A percentile compares a stretch with the other conserved stretches of the same genome.
These are phyloP conservation scores for Torymus auratus DNA, from an alignment of 2,888 invertebrate species.

Conservation along the genomic window DNA sequence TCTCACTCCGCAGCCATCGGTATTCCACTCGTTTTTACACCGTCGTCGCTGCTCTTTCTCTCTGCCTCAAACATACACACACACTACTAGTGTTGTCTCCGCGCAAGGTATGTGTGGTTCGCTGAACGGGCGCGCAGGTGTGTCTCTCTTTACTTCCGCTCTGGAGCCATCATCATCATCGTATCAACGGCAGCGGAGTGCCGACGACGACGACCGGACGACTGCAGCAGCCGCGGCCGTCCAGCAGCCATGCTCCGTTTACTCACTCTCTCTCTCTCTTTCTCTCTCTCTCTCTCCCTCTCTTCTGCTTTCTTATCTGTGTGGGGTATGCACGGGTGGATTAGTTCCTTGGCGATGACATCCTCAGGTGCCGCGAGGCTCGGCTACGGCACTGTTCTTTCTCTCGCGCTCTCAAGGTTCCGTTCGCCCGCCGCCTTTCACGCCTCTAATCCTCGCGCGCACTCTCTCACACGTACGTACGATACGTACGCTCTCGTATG, in stretches of 20 bases:
- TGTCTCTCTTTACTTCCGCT: too few relatives aligned
- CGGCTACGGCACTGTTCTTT: neutral
- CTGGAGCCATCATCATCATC: neutral
- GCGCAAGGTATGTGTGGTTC: too few relatives aligned
- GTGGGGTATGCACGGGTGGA: too few relatives aligned
- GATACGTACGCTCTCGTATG: constrained; percentile 6
- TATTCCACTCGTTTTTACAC: neutral
- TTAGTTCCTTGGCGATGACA: too few relatives aligned
- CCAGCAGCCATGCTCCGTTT: too few relatives aligned
- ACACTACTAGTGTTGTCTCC: too few relatives aligned
- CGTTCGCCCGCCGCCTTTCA: constrained; percentile 27
- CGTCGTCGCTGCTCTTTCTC: constrained; percentile 2
- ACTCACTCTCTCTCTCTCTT: too few relatives aligned
- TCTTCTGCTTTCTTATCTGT: too few relatives aligned
- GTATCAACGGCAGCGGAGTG: neutral
- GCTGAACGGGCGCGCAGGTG: too few relatives aligned
- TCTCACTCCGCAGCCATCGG: neutral
- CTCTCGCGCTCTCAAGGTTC: constrained; percentile 26
- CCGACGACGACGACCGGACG: too few relatives aligned
- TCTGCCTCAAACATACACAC: neutral
- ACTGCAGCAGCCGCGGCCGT: too few relatives aligned
- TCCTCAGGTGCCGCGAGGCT: neutral
- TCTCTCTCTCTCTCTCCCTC: too few relatives aligned
- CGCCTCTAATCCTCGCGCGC: constrained; percentile 14
- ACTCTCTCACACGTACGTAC: neutral